These are phyloP conservation scores for Cariama cristata DNA, from an alignment of 2,113 vertebrate species.

Conservation along the genomic window DNA sequence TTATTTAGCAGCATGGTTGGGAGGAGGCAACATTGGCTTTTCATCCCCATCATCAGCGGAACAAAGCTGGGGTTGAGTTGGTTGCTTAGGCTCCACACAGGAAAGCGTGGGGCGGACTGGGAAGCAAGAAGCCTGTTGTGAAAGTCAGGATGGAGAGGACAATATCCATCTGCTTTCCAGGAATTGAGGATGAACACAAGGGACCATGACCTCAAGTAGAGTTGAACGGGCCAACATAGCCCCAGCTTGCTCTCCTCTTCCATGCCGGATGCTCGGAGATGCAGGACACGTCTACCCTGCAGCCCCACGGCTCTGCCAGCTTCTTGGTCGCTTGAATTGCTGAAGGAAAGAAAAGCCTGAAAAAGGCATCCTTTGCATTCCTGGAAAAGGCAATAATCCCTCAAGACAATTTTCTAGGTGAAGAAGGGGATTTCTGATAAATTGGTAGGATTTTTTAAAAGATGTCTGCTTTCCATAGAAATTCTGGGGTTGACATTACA, in stretches of 20 bases:
- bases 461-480: neutral
- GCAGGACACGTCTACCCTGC: neutral
- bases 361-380: neutral
- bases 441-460: neutral
- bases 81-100: neutral
- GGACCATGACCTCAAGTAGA: neutral
- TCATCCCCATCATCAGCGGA: neutral
- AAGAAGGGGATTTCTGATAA: neutral
- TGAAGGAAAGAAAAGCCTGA: neutral
- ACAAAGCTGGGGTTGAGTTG: neutral
- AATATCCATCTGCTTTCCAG: constrained; percentile 14
- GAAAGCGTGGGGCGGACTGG: neutral
- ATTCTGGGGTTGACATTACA: neutral
- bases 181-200: neutral
- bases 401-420: neutral
- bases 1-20: neutral
- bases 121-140: neutral
- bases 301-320: neutral
- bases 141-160: neutral
- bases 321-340: neutral
- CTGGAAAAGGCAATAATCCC: neutral
- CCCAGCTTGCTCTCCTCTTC: neutral
- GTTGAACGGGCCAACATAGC: neutral
- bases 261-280: neutral
- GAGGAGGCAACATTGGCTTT: neutral